Evolutionary conservation across 2,888 invertebrate genomes (phyloP).

Genomic region (Alloscopus bannaensis): DNA sequence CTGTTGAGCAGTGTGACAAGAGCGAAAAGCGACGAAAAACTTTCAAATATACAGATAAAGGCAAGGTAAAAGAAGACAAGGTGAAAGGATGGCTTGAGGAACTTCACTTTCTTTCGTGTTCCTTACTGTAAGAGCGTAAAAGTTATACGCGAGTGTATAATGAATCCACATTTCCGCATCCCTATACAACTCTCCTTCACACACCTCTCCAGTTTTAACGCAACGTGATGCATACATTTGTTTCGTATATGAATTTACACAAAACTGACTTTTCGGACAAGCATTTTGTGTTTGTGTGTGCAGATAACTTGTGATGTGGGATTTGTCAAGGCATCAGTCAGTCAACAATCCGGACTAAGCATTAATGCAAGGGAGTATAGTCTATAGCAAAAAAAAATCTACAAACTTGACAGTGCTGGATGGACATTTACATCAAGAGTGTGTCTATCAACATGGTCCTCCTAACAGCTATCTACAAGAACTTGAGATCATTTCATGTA

Average conservation of each 20-base stretch:
- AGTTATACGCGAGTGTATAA: slow-evolving; percentile 17
- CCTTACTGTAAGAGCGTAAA: background rate
- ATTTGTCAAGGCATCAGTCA: slow-evolving; percentile 40
- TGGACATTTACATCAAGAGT: too few relatives aligned
- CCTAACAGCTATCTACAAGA: too few relatives aligned
- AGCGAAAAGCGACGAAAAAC: slow-evolving; percentile 19
- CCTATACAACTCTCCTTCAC: background rate
- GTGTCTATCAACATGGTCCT: too few relatives aligned
- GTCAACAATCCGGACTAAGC: too few relatives aligned
- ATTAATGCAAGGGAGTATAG: too few relatives aligned
- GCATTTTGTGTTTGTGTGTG: background rate
- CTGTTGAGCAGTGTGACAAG: slow-evolving; percentile 24
- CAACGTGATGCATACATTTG: background rate
- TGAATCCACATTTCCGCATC: background rate
- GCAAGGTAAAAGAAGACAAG: background rate
- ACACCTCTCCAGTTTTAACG: background rate
- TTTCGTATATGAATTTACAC: background rate
- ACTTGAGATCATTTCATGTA: too few relatives aligned
- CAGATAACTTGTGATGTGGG: slow-evolving; percentile 7
- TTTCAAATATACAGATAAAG: slow-evolving; percentile 36
- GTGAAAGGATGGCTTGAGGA: background rate
- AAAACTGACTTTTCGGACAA: background rate
- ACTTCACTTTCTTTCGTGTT: background rate
- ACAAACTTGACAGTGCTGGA: too few relatives aligned
- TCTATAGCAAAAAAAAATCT: too few relatives aligned